These are phyloP conservation scores for Zele albiditarsus DNA, from an alignment of 2,888 invertebrate species.

Conservation along the genomic window DNA sequence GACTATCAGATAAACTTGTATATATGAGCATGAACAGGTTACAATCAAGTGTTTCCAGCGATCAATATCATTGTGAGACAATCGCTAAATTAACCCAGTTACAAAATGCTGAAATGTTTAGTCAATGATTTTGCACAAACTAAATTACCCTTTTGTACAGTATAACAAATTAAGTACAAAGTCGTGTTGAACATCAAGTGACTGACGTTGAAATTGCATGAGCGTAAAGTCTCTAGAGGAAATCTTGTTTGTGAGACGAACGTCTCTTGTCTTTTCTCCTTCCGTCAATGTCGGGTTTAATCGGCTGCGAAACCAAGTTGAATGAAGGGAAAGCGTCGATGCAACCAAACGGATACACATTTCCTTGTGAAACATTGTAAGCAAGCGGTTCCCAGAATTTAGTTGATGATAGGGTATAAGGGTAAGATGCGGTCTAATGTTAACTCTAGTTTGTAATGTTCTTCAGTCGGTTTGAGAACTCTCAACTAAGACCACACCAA, in stretches of 20 bases:
- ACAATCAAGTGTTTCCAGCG: neutral
- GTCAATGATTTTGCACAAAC: conserved; percentile 4
- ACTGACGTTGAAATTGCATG: conserved; percentile 24
- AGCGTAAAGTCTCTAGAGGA: conserved; percentile 6
- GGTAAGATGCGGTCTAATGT: neutral
- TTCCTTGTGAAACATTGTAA: neutral
- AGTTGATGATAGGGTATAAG: conserved; percentile 2
- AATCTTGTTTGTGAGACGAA: neutral
- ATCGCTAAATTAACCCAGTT: conserved; percentile 48
- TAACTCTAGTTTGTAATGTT: conserved; percentile 1
- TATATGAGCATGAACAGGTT: conserved; percentile 12
- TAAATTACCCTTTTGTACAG: neutral
- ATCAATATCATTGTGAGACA: conserved; percentile 37
- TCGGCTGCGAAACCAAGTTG: neutral
- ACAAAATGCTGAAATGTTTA: conserved; percentile 24
- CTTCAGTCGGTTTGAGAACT: neutral
- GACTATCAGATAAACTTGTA: conserved; percentile 6
- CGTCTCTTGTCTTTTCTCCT: neutral
- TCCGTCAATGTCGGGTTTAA: neutral
- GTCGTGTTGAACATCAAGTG: conserved; percentile 1
- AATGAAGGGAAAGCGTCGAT: neutral
- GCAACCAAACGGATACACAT: neutral
- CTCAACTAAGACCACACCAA: neutral
- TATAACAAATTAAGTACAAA: conserved; percentile 14
- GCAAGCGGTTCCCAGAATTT: neutral